A percentile compares a stretch with the other conserved stretches of the same genome.
phyloP scores from a whole-genome alignment of 2,113 vertebrate species.

The Eulacestoma nigropectus region DNA sequence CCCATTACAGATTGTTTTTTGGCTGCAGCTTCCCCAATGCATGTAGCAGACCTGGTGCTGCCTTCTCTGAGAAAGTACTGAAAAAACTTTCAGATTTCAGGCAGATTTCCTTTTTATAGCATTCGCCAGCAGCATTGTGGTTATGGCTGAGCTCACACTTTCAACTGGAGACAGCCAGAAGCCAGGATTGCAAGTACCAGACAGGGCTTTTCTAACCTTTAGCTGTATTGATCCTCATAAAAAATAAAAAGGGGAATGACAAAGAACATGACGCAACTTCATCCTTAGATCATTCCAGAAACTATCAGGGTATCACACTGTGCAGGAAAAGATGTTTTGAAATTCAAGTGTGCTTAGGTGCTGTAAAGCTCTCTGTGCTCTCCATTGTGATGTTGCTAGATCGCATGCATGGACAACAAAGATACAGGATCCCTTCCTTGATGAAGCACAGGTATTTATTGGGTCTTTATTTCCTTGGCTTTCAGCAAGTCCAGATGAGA shows the following conservation, averaged over 20 bases:
- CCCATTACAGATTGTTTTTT: slow-evolving; percentile 1
- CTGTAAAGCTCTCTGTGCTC: not conserved
- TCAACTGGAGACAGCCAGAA: not conserved
- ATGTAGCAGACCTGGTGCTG: not conserved
- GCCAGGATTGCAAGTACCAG: not conserved
- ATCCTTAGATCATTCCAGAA: not conserved
- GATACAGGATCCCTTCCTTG: not conserved
- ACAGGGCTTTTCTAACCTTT: not conserved
- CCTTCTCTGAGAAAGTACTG: not conserved
- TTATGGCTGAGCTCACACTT: not conserved
- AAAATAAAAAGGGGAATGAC: not conserved
- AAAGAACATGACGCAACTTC: not conserved
- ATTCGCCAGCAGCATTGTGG: not conserved
- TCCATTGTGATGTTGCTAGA: not conserved
- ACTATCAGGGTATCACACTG: not conserved
- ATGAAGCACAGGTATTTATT: not conserved
- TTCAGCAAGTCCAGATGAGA: not conserved
- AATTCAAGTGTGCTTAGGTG: not conserved
- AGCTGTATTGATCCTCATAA: not conserved
- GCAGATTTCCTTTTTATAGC: slow-evolving; percentile 20
- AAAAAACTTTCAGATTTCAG: not conserved
- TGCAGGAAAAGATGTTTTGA: not conserved
- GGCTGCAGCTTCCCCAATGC: not conserved
- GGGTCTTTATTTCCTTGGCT: not conserved
- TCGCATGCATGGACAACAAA: not conserved